phyloP scores from a whole-genome alignment of 1,140 invertebrate species.

The Platorchestia sp. region DNA sequence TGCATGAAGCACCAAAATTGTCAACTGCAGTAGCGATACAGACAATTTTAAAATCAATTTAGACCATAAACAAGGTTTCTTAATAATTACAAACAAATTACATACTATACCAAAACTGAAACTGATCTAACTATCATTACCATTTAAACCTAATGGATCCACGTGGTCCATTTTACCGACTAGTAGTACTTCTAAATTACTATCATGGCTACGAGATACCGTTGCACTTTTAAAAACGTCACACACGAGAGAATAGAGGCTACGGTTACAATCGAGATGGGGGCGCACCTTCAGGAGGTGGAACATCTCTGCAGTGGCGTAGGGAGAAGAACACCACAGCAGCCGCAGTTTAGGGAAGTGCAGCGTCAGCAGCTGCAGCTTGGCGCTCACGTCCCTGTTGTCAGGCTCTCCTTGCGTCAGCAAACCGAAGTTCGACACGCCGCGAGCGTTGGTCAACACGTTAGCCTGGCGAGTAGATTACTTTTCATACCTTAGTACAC shows the following conservation, averaged over 20 bases:
- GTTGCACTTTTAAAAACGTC: no score
- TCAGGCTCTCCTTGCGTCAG: conserved; percentile 33
- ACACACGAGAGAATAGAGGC: background rate
- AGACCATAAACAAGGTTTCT: no score
- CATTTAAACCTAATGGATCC: background rate
- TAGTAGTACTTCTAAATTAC: background rate
- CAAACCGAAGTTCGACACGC: conserved; percentile 5
- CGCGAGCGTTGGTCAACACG: conserved; percentile 9
- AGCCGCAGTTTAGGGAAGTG: conserved; percentile 93
- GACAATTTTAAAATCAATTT: no score
- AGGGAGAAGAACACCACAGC: conserved; percentile 95
- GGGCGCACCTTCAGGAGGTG: conserved; percentile 76
- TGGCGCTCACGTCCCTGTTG: conserved; percentile 79
- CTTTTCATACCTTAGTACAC: no score
- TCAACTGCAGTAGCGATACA: no score
- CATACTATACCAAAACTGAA: background rate
- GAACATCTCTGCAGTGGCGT: conserved; percentile 95
- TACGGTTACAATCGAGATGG: background rate
- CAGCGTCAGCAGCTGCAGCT: conserved; percentile 88
- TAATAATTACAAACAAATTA: no score
- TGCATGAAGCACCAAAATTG: no score
- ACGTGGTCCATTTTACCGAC: background rate
- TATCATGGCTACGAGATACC: no score
- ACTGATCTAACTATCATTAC: background rate
- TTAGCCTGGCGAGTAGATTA: background rate